Evolutionary conservation across 2,888 invertebrate genomes (phyloP).

Genomic region (Chaitophorus viminalis): DNA sequence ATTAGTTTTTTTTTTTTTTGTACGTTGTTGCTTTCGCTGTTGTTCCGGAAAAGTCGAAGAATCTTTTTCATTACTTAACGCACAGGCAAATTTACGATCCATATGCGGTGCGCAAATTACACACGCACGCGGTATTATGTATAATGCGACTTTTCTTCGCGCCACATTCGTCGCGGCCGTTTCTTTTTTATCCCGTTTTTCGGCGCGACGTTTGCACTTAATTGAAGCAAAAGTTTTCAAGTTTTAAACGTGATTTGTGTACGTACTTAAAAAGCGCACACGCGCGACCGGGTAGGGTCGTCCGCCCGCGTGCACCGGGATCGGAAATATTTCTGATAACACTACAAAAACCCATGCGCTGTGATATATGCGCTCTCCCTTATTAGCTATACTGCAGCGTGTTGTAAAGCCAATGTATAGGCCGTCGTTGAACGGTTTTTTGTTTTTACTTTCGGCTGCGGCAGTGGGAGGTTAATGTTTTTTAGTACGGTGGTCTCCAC

Average conservation of each 20-base stretch:
- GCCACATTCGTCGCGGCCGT: neutral
- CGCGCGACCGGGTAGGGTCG: neutral
- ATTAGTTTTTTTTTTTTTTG: neutral
- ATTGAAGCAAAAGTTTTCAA: constrained; percentile 50
- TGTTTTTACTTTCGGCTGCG: neutral
- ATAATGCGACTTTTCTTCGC: constrained; percentile 21
- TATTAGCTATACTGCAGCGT: constrained; percentile 1
- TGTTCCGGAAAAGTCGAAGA: neutral
- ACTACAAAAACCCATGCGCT: neutral
- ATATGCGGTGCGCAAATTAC: neutral
- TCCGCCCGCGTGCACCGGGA: neutral
- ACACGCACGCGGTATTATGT: neutral
- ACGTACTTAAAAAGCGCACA: constrained; percentile 4
- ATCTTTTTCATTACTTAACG: constrained; percentile 35
- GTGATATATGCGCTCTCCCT: constrained; percentile 40
- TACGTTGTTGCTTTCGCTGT: neutral
- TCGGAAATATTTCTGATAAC: constrained; percentile 21
- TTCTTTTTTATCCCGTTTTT: neutral
- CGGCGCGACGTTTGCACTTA: constrained; percentile 16
- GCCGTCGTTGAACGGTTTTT: constrained; percentile 32
- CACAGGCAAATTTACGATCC: constrained; percentile 34
- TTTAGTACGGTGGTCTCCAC: constrained; percentile 6
- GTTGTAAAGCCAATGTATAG: neutral
- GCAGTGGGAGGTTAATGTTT: neutral
- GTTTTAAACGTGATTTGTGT: constrained; percentile 53